phyloP scores from a whole-genome alignment of 2,888 invertebrate genomes.

The Eulithis prunata region DNA sequence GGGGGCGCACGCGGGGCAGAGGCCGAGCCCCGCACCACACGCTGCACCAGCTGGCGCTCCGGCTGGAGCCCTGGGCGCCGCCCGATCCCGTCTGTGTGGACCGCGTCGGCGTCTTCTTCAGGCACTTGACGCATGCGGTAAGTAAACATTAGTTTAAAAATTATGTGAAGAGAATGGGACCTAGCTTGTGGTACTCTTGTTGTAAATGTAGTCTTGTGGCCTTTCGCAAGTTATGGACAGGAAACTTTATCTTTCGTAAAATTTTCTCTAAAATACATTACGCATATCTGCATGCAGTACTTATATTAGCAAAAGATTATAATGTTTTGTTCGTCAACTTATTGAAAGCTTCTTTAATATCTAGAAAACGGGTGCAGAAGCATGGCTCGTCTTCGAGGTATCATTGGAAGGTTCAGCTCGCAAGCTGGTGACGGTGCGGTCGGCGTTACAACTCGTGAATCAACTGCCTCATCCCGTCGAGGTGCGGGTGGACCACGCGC shows the following conservation, averaged over 20 bases:
- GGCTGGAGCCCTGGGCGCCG: constrained; percentile 95
- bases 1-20: constrained; percentile 75
- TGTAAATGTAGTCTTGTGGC: background rate
- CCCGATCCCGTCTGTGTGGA: constrained; percentile 97
- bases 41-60: constrained; percentile 94
- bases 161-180: background rate
- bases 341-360: constrained; percentile 9
- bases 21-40: constrained; percentile 82
- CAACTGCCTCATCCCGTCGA: constrained; percentile 88
- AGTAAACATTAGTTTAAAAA: background rate
- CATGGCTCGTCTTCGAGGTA: constrained; percentile 95
- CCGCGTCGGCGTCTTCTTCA: constrained; percentile 96
- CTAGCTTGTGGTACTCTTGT: constrained; percentile 4
- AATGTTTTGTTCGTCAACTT: background rate
- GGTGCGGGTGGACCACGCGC: constrained; percentile 70
- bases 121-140: constrained; percentile 78
- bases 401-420: constrained; percentile 96
- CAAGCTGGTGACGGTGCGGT: constrained; percentile 96
- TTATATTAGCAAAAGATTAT: background rate
- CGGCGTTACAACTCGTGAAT: constrained; percentile 93
- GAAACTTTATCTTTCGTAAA: background rate
- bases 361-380: constrained; percentile 79
- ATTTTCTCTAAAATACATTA: too few relatives aligned
- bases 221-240: background rate
- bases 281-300: background rate